phyloP scores from a whole-genome alignment of 2,113 vertebrate species.

The Psilopogon haemacephalus region DNA sequence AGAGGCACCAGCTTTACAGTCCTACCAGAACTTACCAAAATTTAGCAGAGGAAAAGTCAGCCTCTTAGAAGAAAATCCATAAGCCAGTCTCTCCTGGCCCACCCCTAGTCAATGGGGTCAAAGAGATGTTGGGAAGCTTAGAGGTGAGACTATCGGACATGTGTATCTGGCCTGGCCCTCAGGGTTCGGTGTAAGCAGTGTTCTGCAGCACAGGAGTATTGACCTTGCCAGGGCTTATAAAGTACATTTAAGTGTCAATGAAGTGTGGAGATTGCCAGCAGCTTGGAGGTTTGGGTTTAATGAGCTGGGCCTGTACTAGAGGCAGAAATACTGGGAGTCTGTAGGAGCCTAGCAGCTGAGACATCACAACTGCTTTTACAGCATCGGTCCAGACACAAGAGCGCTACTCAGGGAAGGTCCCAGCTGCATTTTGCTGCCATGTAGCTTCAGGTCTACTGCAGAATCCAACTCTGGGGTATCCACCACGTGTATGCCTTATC shows the following conservation, averaged over 20 bases:
- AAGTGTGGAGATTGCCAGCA: neutral
- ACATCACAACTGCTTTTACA: neutral
- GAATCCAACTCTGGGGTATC: neutral
- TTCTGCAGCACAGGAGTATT: neutral
- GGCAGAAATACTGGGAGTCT: neutral
- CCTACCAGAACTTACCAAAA: neutral
- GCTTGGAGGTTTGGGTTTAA: neutral
- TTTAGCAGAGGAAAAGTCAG: neutral
- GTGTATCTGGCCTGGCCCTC: neutral
- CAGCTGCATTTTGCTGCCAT: neutral
- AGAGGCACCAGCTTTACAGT: neutral
- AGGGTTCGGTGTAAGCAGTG: neutral
- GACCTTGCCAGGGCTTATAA: neutral
- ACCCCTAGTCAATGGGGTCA: neutral
- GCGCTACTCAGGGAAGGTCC: neutral
- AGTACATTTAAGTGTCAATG: rapidly evolving
- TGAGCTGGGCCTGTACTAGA: neutral
- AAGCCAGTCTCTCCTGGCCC: neutral
- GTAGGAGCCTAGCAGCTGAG: neutral
- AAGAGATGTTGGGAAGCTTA: neutral
- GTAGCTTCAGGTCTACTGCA: neutral
- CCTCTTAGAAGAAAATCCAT: neutral
- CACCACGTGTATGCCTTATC: neutral
- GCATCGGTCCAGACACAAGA: neutral
- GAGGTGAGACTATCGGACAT: neutral